Conservation (phyloP, 1,140 invertebrate species). For the Aporrectodea caliginosa region DNA sequence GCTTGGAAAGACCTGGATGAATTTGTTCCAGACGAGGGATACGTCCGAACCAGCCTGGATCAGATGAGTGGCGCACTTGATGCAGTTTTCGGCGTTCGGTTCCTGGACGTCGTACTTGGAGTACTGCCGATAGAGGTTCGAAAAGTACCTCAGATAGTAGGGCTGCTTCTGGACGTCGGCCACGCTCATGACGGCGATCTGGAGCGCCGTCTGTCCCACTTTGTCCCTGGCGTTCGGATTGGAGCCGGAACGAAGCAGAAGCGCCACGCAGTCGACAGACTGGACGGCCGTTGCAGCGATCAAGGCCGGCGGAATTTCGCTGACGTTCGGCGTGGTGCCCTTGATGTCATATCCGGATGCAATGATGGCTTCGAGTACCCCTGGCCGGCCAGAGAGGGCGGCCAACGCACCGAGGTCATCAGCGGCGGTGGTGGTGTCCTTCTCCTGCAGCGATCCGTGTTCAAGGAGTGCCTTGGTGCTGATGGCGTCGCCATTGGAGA, state of each 20-base stretch:
- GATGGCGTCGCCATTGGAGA: slow-evolving; percentile 7
- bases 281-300: slow-evolving; percentile 11
- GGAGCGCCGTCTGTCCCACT: slow-evolving; percentile 71
- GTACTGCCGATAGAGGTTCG: slow-evolving; percentile 26
- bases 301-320: slow-evolving; percentile 16
- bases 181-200: slow-evolving; percentile 54
- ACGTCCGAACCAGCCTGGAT: slow-evolving; percentile 22
- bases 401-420: slow-evolving; percentile 11
- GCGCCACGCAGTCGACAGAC: slow-evolving; percentile 16
- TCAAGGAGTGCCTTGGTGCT: slow-evolving; percentile 62
- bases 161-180: slow-evolving; percentile 8
- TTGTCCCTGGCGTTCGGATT: slow-evolving; percentile 74
- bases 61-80: slow-evolving; percentile 26
- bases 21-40: slow-evolving; percentile 10
- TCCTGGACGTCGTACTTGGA: slow-evolving; percentile 14
- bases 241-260: slow-evolving; percentile 60
- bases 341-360: slow-evolving; percentile 14
- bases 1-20: slow-evolving; percentile 21
- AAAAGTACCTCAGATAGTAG: slow-evolving; percentile 25
- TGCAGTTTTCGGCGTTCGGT: slow-evolving; percentile 9
- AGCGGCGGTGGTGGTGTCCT: background rate
- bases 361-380: slow-evolving; percentile 1
- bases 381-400: background rate
- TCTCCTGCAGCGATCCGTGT: slow-evolving; percentile 51
- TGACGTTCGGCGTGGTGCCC: background rate